phyloP scores from a whole-genome alignment of 2,797 vertebrate species.

The Muscicapa comitata region DNA sequence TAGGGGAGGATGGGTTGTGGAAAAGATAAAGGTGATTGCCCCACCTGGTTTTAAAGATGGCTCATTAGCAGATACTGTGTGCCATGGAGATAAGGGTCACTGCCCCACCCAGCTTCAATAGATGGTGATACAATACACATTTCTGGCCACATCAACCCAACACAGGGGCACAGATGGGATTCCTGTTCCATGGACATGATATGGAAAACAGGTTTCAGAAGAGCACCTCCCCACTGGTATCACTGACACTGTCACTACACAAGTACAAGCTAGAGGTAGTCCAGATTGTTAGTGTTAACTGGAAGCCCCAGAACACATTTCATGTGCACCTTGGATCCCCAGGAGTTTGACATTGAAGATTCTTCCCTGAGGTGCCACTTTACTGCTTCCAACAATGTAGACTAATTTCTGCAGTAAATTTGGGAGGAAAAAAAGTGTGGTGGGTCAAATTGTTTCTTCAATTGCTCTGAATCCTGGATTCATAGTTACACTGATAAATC shows the following conservation, averaged over 20 bases:
- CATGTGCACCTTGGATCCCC: rapidly evolving
- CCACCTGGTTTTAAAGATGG: too few species aligned
- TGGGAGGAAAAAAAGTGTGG: neutral
- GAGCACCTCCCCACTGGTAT: neutral
- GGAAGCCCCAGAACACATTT: neutral
- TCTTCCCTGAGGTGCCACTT: neutral
- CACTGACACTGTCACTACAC: neutral
- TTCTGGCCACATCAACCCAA: too few species aligned
- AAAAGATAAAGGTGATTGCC: too few species aligned
- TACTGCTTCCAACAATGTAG: neutral
- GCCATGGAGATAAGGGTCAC: too few species aligned
- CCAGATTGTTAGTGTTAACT: neutral
- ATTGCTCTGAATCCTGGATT: neutral
- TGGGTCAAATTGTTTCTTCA: neutral
- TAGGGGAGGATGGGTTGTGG: too few species aligned
- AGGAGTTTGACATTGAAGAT: neutral
- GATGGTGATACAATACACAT: too few species aligned
- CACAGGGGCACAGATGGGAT: neutral
- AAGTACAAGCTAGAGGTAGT: neutral
- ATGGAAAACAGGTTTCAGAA: neutral
- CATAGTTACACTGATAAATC: neutral
- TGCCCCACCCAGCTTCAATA: too few species aligned
- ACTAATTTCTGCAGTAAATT: neutral
- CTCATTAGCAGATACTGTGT: too few species aligned
- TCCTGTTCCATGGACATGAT: neutral